Evolutionary conservation across 2,888 invertebrate genomes (phyloP).

Genomic region (Eudasyphora cyanicolor): DNA sequence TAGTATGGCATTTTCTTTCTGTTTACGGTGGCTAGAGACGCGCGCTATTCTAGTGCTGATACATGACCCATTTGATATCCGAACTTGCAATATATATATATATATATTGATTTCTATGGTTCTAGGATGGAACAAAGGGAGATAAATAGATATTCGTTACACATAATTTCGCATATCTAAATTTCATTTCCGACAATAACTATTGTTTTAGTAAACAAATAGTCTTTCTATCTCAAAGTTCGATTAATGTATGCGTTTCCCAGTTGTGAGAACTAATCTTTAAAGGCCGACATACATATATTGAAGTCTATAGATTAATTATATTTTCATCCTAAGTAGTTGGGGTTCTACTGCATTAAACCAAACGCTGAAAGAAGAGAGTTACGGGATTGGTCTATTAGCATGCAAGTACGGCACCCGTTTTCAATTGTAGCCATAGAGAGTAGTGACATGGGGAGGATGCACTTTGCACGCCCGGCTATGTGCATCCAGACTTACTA

Average conservation of each 20-base stretch:
- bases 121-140: too few species aligned
- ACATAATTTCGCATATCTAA: too few species aligned
- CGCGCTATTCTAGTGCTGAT: too few species aligned
- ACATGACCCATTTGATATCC: too few species aligned
- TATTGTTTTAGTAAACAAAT: too few species aligned
- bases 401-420: slow-evolving; percentile 43
- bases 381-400: slow-evolving; percentile 10
- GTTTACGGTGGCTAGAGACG: too few species aligned
- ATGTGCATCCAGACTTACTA: not conserved
- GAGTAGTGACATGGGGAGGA: not conserved
- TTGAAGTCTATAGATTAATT: too few species aligned
- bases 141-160: too few species aligned
- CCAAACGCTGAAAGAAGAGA: slow-evolving; percentile 3
- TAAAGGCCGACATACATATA: not conserved
- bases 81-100: too few species aligned
- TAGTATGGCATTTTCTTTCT: too few species aligned
- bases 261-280: not conserved
- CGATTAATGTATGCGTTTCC: not conserved
- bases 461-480: not conserved
- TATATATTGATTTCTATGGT: too few species aligned
- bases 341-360: slow-evolving; percentile 30
- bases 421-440: not conserved
- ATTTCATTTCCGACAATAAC: too few species aligned
- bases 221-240: not conserved
- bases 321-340: slow-evolving; percentile 12